phyloP scores from a whole-genome alignment of 2,888 invertebrate genomes.

The Hipparchia sbordonii region DNA sequence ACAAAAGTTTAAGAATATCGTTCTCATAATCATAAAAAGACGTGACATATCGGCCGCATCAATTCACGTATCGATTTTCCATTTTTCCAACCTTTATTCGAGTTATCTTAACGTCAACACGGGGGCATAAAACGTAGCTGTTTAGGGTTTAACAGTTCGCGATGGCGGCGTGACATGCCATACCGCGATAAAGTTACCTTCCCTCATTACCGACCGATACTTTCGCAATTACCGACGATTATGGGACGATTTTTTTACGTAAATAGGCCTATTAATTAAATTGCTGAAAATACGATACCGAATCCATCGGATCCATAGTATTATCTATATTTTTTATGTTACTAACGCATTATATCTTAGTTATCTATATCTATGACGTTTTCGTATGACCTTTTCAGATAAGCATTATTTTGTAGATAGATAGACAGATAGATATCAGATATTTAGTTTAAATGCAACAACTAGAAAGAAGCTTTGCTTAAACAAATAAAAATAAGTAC shows the following conservation, averaged over 20 bases:
- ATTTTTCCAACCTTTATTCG: conserved; percentile 28
- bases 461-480: no score
- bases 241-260: conserved; percentile 13
- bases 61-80: conserved; percentile 30
- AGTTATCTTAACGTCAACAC: conserved; percentile 32
- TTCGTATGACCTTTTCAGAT: no score
- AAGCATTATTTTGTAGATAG: no score
- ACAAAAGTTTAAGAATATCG: no score
- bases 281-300: not conserved
- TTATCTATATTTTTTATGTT: not conserved
- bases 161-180: conserved; percentile 55
- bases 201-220: conserved; percentile 44
- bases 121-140: conserved; percentile 33
- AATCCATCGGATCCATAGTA: not conserved
- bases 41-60: not conserved
- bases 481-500: no score
- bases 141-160: conserved; percentile 34
- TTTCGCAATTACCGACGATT: conserved; percentile 15
- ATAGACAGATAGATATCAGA: no score
- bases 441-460: no score
- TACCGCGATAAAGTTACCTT: conserved; percentile 48
- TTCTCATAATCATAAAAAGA: not conserved
- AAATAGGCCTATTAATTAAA: conserved; percentile 18
- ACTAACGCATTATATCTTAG: not conserved
- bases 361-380: not conserved